phyloP scores from a whole-genome alignment of 2,888 invertebrate genomes.

The Gasteruption jaculator region DNA sequence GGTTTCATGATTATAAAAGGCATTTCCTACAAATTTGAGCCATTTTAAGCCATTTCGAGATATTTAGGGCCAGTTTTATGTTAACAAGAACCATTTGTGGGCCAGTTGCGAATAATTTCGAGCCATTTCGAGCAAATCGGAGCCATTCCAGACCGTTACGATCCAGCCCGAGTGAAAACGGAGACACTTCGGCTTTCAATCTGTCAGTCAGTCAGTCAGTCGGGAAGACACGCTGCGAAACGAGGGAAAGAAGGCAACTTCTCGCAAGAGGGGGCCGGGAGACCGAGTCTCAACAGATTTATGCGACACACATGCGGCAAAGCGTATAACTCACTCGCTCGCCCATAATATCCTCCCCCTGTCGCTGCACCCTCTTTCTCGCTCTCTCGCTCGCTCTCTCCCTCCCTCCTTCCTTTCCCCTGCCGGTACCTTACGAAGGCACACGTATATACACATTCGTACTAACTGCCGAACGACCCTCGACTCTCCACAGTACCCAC shows the following conservation, averaged over 20 bases:
- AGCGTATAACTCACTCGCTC: slow-evolving; percentile 50
- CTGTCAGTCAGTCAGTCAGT: slow-evolving; percentile 35
- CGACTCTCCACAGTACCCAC: slow-evolving; percentile 14
- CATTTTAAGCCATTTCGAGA: too few relatives aligned
- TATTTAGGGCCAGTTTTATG: too few relatives aligned
- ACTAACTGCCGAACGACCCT: slow-evolving; percentile 30
- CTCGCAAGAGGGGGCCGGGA: slow-evolving; percentile 36
- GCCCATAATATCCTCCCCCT: slow-evolving; percentile 47
- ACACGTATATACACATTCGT: slow-evolving; percentile 41
- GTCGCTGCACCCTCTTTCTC: slow-evolving; percentile 49
- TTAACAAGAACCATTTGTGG: too few relatives aligned
- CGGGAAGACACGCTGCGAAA: slow-evolving; percentile 18
- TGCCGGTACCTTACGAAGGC: slow-evolving; percentile 33
- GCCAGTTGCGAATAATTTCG: too few relatives aligned
- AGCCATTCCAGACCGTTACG: too few relatives aligned
- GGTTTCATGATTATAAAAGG: too few relatives aligned
- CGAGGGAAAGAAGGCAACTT: slow-evolving; percentile 16
- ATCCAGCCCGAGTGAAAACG: not conserved
- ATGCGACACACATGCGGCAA: slow-evolving; percentile 51
- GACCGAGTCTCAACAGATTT: slow-evolving; percentile 48
- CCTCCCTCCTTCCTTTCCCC: slow-evolving; percentile 32
- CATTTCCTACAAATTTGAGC: too few relatives aligned
- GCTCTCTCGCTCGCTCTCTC: slow-evolving; percentile 39
- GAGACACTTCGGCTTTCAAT: slow-evolving; percentile 17
- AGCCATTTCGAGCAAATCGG: too few relatives aligned